phyloP scores from a whole-genome alignment of 1,140 invertebrate genomes.

The Rhyacophila brunnea region DNA sequence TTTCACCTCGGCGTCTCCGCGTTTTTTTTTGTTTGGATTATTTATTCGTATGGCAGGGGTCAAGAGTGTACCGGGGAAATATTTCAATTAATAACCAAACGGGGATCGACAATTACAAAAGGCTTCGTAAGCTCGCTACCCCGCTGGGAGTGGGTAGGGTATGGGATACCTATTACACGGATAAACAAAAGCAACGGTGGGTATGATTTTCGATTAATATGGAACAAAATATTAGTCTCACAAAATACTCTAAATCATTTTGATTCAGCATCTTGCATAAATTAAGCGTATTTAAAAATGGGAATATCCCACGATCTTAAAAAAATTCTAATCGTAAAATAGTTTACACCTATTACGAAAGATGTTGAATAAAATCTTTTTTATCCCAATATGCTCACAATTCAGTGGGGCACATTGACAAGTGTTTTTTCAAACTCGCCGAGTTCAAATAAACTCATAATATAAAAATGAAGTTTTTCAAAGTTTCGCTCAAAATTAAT shows the following conservation, averaged over 20 bases:
- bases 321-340: too few species aligned
- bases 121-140: slow-evolving; percentile 1
- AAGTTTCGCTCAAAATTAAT: too few species aligned
- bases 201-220: neutral
- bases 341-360: too few species aligned
- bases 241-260: neutral
- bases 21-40: neutral
- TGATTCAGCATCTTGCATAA: neutral
- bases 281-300: neutral
- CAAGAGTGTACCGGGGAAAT: slow-evolving; percentile 3
- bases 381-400: too few species aligned
- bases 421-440: too few species aligned
- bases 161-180: neutral
- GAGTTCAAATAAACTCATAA: too few species aligned
- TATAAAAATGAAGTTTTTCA: too few species aligned
- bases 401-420: too few species aligned
- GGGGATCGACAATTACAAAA: slow-evolving; percentile 20
- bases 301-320: too few species aligned
- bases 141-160: slow-evolving; percentile 22
- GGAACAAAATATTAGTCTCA: neutral
- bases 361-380: too few species aligned
- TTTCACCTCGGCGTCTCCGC: slow-evolving; percentile 6
- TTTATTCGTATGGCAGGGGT: slow-evolving; percentile 11
- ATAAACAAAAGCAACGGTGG: neutral
- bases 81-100: slow-evolving; percentile 27